Percentiles rank a stretch among this genome's conserved stretches.
These are phyloP conservation scores for Euspilapteryx auroguttella DNA, from an alignment of 2,888 invertebrate species.

Conservation along the genomic window DNA sequence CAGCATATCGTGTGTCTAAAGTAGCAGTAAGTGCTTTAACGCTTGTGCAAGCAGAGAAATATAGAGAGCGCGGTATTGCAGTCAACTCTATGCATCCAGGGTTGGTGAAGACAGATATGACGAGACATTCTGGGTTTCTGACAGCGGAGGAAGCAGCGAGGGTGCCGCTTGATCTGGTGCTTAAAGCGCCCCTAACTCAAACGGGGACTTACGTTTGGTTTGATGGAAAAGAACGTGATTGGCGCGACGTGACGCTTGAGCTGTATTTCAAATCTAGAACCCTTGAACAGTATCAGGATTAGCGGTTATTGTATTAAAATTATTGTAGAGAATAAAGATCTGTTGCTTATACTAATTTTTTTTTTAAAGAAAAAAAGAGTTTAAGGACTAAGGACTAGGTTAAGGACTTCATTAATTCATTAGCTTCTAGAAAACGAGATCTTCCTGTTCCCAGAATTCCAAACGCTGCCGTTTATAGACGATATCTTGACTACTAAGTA, in stretches of 20 bases:
- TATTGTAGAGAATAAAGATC: too few relatives aligned
- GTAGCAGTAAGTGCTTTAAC: slow-evolving; percentile 70
- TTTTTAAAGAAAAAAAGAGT: too few relatives aligned
- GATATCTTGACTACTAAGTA: too few relatives aligned
- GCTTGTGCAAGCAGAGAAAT: slow-evolving; percentile 60
- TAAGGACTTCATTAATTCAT: too few relatives aligned
- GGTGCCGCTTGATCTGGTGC: too few relatives aligned
- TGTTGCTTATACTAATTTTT: too few relatives aligned
- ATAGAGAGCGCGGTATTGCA: slow-evolving; percentile 54
- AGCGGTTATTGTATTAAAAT: too few relatives aligned
- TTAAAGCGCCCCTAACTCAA: background rate
- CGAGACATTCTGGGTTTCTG: background rate
- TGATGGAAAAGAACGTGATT: background rate
- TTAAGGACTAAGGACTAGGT: too few relatives aligned
- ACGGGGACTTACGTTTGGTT: background rate
- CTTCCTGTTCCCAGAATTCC: too few relatives aligned
- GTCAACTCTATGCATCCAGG: slow-evolving; percentile 38
- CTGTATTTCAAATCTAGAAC: background rate
- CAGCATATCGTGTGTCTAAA: slow-evolving; percentile 70
- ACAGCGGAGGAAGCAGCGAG: background rate
- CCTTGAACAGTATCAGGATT: too few relatives aligned
- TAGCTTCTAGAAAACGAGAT: too few relatives aligned
- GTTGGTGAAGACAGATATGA: background rate
- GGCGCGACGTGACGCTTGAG: background rate
- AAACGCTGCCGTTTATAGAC: too few relatives aligned